Percentiles rank a stretch among this genome's conserved stretches.
Conservation (phyloP, 2,888 invertebrate genomes). For the Patella caerulea region DNA sequence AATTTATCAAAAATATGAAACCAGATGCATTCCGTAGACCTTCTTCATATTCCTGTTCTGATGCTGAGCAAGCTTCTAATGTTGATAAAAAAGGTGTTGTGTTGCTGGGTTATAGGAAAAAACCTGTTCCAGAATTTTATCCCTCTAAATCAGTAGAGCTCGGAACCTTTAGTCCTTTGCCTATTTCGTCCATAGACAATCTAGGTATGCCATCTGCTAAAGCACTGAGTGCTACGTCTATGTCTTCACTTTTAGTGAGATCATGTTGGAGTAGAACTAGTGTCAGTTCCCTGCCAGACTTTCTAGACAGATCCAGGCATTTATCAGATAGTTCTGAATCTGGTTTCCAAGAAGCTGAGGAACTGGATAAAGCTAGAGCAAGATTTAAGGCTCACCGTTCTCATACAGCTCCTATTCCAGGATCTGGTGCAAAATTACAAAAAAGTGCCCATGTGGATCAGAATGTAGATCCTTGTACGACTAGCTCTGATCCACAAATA, state of each 20-base stretch:
- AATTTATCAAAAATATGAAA: slow-evolving; percentile 67
- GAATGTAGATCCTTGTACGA: background rate
- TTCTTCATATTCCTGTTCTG: slow-evolving; percentile 61
- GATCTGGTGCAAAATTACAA: background rate
- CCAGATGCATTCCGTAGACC: slow-evolving; percentile 67
- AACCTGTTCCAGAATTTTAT: slow-evolving; percentile 41
- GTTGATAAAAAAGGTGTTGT: slow-evolving; percentile 47
- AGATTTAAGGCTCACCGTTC: slow-evolving; percentile 28
- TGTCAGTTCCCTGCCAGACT: slow-evolving; percentile 68
- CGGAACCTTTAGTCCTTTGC: slow-evolving; percentile 64
- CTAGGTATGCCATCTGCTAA: slow-evolving; percentile 25
- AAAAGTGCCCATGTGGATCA: background rate
- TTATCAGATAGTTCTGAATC: slow-evolving; percentile 14
- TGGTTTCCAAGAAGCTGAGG: background rate
- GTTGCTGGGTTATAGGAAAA: slow-evolving; percentile 67
- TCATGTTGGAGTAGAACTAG: slow-evolving; percentile 59
- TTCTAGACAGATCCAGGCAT: slow-evolving; percentile 35
- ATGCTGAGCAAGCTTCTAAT: slow-evolving; percentile 53
- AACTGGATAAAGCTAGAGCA: slow-evolving; percentile 5
- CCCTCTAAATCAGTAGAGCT: slow-evolving; percentile 50
- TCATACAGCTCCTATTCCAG: slow-evolving; percentile 30
- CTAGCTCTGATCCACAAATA: background rate
- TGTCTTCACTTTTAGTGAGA: slow-evolving; percentile 55
- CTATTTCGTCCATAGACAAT: slow-evolving; percentile 29
- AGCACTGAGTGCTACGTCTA: slow-evolving; percentile 44